Evolutionary conservation across 2,888 invertebrate genomes (phyloP), one percentile per base, ranked within the genome.

Genomic region (Calliphora vomitoria): DNA sequence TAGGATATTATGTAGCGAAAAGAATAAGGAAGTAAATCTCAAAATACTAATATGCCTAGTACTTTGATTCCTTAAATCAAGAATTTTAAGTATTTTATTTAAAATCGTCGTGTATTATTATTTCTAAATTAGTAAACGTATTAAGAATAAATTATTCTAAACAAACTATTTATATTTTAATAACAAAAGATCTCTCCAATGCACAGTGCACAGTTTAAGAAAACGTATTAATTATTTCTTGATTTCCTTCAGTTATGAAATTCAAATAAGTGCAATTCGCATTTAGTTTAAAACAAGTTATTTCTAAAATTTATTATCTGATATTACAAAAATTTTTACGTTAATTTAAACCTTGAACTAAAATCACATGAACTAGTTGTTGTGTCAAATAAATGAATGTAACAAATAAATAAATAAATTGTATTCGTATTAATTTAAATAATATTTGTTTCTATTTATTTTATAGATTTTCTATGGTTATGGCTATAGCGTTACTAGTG

Each of bases 401-500:
- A 53, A 20, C 13, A 71, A 68, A 62, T 38, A 72, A 76, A 69
- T 50, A 71, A 68, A 62, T 38, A 41, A 13, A 44, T 13, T 71
- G 11, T n/a, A 58, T 58, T 41, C 8, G 44, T 38, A 31, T 68
- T 53, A n/a, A 50, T 69, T 71, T 11, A 72, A 71, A 74, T 11
- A 50, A 10, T 50, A 15, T 53, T 47, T 55, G 2, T 38, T 47
- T 55, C 47, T 35, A 44, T 58, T 79, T 11, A 69, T 11, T 68
- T 86, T 74, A 4, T 55, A 87, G 87, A 85, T 75, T 85, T 88
- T 79, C 81, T 89, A 93, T 93, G 92, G 91, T 92, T 90, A 93
- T 93, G 93, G 93, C 92, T 90, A 91, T 93, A 90, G 91, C 93
- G 89, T 89, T 93, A 87, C 90, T 93, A 87, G 88, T 93, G 88